A percentile compares a stretch with the other conserved stretches of the same genome.
These are phyloP conservation scores for Hippoglossus hippoglossus DNA, from an alignment of 2,797 vertebrate species.

Conservation along the genomic window DNA sequence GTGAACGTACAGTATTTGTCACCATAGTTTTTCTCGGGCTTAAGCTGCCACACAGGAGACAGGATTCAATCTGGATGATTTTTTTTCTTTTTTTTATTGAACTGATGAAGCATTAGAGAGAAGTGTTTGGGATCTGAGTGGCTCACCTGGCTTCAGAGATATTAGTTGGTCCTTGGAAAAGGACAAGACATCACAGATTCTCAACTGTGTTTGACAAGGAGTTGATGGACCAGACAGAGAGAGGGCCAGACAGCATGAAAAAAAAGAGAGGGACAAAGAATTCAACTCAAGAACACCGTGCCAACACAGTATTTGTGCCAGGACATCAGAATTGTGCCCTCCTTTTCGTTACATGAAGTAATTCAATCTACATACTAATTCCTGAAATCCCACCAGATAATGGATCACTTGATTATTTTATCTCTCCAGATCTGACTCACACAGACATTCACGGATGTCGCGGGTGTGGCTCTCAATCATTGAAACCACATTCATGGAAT, in stretches of 20 bases:
- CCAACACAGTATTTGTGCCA: conserved; percentile 12
- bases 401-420: too few species aligned
- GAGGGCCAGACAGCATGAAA: conserved; percentile 27
- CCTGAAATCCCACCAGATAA: too few species aligned
- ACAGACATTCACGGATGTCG: too few species aligned
- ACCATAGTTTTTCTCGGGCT: conserved; percentile 42
- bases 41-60: conserved; percentile 51
- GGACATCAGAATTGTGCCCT: conserved; percentile 25
- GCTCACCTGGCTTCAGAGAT: conserved; percentile 52
- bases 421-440: too few species aligned
- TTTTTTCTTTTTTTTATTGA: conserved; percentile 33
- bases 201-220: conserved; percentile 32
- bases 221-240: conserved; percentile 21
- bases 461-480: too few species aligned
- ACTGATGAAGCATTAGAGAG: conserved; percentile 31
- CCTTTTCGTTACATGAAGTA: background rate
- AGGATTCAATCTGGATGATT: conserved; percentile 63
- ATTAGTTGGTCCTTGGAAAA: conserved; percentile 24
- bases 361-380: too few species aligned
- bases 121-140: conserved; percentile 12
- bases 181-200: conserved; percentile 43
- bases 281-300: conserved; percentile 2
- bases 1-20: conserved; percentile 54
- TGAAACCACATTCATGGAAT: too few species aligned
- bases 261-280: conserved; percentile 11